These are phyloP conservation scores for Argentina silus DNA, from an alignment of 2,797 vertebrate genomes.

Conservation along the genomic window DNA sequence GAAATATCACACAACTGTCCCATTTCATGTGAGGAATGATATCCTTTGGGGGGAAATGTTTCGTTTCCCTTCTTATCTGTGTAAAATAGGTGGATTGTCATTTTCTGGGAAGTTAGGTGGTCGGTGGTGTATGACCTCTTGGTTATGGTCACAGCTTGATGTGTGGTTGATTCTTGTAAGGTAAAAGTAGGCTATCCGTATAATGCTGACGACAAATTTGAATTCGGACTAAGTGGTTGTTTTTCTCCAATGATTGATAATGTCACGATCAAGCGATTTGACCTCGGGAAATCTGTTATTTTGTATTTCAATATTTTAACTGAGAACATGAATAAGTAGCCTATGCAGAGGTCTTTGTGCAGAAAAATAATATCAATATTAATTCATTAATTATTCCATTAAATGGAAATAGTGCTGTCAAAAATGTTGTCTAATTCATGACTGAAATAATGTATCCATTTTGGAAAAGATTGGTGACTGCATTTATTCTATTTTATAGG, in stretches of 20 bases:
- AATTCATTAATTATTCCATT: too few species aligned
- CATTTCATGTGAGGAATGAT: slow-evolving; percentile 62
- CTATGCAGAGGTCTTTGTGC: too few species aligned
- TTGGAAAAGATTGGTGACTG: too few species aligned
- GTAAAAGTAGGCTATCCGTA: background rate
- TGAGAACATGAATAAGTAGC: too few species aligned
- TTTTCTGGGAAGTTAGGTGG: slow-evolving; percentile 7
- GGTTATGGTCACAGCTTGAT: background rate
- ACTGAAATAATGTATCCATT: too few species aligned
- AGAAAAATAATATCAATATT: too few species aligned
- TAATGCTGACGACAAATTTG: background rate
- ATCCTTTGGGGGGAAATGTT: slow-evolving; percentile 49
- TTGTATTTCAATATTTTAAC: too few species aligned
- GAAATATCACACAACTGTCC: slow-evolving; percentile 63
- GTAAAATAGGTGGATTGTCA: slow-evolving; percentile 1
- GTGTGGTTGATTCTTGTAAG: background rate
- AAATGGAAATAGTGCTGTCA: too few species aligned
- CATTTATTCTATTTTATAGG: too few species aligned
- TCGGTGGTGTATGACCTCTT: slow-evolving; percentile 2
- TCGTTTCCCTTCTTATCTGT: slow-evolving; percentile 23
- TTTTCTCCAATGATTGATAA: background rate
- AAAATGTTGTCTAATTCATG: too few species aligned
- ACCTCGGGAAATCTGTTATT: too few species aligned
- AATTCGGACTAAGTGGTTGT: background rate
- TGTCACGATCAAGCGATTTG: too few species aligned